Base-by-base conservation (phyloP, 2,888 invertebrate genomes). In the Lottia gigantea region DNA sequence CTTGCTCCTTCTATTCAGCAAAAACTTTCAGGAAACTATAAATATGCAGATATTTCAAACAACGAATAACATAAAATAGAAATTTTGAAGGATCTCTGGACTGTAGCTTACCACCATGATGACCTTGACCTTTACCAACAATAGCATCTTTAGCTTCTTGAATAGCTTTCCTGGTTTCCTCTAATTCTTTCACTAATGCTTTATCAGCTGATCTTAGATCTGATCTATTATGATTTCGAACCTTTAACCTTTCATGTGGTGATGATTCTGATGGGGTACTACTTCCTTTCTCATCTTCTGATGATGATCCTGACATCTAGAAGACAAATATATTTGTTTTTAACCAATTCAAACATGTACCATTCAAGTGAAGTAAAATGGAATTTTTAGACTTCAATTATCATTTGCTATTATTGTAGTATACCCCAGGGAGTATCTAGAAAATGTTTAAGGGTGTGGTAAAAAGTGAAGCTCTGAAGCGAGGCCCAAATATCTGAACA, bases 161-260 rank as follows among this genome's bases (percentile, higher is more conserved):
- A 19, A 83, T 78, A 11, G 76, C 82, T 65, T 74, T 79, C 64
- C 83, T 76, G 8, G 83, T 82, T 70, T 81, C 80, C 67, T 78
- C 80, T 15, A 83, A 66, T 66, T 83, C 83, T 67, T 74, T 73
- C 19, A 82, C 75, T 46, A 72, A 46, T 16, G 70, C 65, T 45
- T 67, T 46, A 16, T 68, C 71, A 2, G 64, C 71, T 19, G 67
- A 15, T 25, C 67, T 65, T 47, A 14, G 46, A 47, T 26, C n/a
- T 31, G 47, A 49, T 49, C 74, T 65, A 62, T n/a, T 67, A 26
- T 15, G 55, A 55, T 23, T 19, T 23, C 15, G 7, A 4, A 47
- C 16, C 47, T 47, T 70, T 70, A 47, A 49, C 19, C 49, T 64
- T 63, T 15, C 25, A 11, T 55, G 46, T 64, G 66, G 68, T 40